Percentiles rank a stretch among this genome's conserved stretches.
These are phyloP conservation scores for Aurelia aurita DNA, from an alignment of 30 jellyfish, hydroid and myxozoan species.

Conservation along the genomic window DNA sequence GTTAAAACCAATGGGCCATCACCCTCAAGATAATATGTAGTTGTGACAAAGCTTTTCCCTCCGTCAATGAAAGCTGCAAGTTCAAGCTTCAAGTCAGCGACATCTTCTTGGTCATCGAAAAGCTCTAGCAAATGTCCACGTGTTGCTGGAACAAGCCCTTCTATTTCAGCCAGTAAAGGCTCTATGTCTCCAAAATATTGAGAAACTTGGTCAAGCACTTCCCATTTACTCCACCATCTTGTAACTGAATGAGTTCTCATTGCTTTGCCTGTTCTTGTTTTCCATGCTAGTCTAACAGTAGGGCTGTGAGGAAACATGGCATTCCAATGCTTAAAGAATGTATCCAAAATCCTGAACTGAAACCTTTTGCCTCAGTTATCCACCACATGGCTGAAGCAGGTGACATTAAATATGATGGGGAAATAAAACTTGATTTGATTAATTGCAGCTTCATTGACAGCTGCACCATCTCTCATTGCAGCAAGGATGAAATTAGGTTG, in stretches of 20 bases:
- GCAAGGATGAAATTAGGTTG: constrained; percentile 1
- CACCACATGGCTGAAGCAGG: constrained; percentile 5
- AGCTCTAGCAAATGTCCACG: constrained; percentile 1
- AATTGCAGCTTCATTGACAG: no score
- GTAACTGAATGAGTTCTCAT: constrained; percentile 2
- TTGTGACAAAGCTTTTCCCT: constrained; percentile 2
- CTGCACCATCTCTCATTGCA: background rate
- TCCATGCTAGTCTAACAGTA: background rate
- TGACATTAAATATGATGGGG: background rate
- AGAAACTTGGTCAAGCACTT: constrained; percentile 1
- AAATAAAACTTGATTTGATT: background rate
- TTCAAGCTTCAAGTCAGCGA: background rate
- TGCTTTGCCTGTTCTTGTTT: constrained; percentile 11
- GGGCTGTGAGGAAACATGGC: constrained; percentile 4
- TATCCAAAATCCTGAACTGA: background rate
- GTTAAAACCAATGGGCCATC: background rate
- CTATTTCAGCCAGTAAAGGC: constrained; percentile 1
- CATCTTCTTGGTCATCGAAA: background rate
- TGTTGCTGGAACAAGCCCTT: constrained; percentile 14
- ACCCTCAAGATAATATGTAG: background rate
- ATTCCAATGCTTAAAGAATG: constrained; percentile 4
- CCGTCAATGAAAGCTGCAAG: constrained; percentile 9
- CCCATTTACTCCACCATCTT: constrained; percentile 6
- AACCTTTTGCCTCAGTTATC: background rate
- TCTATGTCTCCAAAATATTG: constrained; percentile 1